Evolutionary conservation across 2,113 vertebrate species (phyloP).

Genomic region (Hippocampus guttulatus): DNA sequence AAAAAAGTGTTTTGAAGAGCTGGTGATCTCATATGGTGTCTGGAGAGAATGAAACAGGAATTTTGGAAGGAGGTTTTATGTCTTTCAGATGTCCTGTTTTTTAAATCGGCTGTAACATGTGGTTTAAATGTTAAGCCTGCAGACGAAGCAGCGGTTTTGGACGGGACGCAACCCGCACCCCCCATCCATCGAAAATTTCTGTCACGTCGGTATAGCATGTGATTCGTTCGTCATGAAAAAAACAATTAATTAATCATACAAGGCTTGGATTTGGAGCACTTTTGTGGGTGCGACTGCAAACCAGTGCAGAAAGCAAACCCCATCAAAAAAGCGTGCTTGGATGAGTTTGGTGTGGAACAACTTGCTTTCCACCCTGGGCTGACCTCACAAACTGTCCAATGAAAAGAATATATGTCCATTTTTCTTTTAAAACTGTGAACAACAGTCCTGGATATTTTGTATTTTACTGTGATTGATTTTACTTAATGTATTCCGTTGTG

Average conservation of each 20-base stretch:
- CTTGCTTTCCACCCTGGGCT: neutral
- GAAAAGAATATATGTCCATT: neutral
- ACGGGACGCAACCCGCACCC: neutral
- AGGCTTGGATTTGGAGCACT: neutral
- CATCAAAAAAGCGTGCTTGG: neutral
- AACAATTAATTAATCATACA: neutral
- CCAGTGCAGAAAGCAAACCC: neutral
- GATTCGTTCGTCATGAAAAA: neutral
- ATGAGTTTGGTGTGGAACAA: neutral
- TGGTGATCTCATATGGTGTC: conserved; percentile 6
- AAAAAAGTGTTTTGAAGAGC: conserved; percentile 1
- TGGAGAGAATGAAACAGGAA: conserved; percentile 5
- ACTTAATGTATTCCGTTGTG: too few relatives aligned
- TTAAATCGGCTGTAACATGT: neutral
- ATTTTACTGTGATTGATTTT: too few relatives aligned
- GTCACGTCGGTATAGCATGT: neutral
- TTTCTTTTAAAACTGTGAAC: too few relatives aligned
- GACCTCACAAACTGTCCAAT: neutral
- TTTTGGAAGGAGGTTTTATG: conserved; percentile 1
- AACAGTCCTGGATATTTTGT: too few relatives aligned
- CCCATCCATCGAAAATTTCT: neutral
- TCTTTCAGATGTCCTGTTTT: conserved; percentile 30
- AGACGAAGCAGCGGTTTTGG: neutral
- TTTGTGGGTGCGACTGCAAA: neutral
- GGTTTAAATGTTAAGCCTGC: conserved; percentile 17